Percentiles rank a stretch among this genome's conserved stretches.
Evolutionary conservation across 2,113 vertebrate species (phyloP).

Genomic region (Podarcis raffonei): DNA sequence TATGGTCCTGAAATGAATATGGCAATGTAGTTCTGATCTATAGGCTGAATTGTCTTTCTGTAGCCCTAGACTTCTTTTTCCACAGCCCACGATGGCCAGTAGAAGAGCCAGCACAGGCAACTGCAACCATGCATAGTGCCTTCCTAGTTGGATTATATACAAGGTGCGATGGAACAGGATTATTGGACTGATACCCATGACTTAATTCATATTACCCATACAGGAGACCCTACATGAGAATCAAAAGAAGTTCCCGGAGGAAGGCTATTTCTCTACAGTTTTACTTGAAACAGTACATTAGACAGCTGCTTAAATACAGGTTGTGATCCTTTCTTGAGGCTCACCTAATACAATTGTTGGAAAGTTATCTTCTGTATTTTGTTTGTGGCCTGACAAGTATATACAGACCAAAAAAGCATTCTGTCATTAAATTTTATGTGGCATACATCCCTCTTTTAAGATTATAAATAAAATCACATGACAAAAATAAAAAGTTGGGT

Average conservation of each 20-base stretch:
- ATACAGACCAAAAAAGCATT: neutral
- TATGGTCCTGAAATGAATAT: neutral
- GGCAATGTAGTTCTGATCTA: slow-evolving; percentile 12
- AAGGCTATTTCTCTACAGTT: neutral
- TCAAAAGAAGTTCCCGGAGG: neutral
- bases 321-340: slow-evolving; percentile 17
- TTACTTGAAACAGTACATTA: neutral
- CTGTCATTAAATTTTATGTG: neutral
- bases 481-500: neutral
- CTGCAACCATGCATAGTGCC: neutral
- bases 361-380: slow-evolving; percentile 12
- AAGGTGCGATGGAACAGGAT: neutral
- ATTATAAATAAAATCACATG: slow-evolving; percentile 8
- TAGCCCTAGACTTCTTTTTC: slow-evolving; percentile 19
- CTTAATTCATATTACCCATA: slow-evolving; percentile 1
- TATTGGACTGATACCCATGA: neutral
- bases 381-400: slow-evolving; percentile 12
- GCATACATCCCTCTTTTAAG: slow-evolving; percentile 1
- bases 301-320: slow-evolving; percentile 10
- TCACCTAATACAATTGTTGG: neutral
- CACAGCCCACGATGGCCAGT: neutral
- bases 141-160: neutral
- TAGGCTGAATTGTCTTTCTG: slow-evolving; percentile 33
- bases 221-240: neutral
- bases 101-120: neutral